Conservation (phyloP, 2,113 vertebrate species). For the Barnardius zonarius region DNA sequence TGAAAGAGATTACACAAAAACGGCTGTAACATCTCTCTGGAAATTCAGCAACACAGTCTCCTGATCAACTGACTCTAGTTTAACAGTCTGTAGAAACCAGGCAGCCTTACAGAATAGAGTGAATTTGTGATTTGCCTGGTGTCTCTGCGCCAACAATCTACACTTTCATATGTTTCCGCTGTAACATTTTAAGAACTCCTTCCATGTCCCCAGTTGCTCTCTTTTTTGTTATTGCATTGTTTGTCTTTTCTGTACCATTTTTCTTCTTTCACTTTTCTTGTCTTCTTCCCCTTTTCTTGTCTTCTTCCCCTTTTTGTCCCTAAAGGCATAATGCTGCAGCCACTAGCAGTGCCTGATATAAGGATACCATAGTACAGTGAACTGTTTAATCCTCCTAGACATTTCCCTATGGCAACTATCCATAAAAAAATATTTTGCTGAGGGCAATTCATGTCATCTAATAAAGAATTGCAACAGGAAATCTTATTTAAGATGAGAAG, state of each 20-base stretch:
- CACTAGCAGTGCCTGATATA: neutral
- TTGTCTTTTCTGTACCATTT: neutral
- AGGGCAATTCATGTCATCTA: slow-evolving; percentile 17
- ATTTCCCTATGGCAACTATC: slow-evolving; percentile 31
- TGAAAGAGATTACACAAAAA: neutral
- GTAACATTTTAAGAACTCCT: neutral
- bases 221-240: neutral
- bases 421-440: slow-evolving; percentile 34
- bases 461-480: neutral
- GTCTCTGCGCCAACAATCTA: neutral
- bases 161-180: neutral
- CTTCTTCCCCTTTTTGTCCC: neutral
- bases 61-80: neutral
- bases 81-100: neutral
- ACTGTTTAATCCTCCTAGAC: slow-evolving; percentile 40
- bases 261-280: slow-evolving; percentile 1
- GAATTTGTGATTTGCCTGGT: neutral
- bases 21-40: neutral
- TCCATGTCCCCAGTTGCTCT: neutral
- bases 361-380: neutral
- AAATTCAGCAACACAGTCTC: neutral
- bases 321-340: neutral
- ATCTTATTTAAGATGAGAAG: slow-evolving; percentile 24
- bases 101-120: neutral
- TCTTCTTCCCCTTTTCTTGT: neutral